Percentiles rank a stretch among this genome's conserved stretches.
phyloP scores from a whole-genome alignment of 2,888 invertebrate species.

The Eudemis profundana region DNA sequence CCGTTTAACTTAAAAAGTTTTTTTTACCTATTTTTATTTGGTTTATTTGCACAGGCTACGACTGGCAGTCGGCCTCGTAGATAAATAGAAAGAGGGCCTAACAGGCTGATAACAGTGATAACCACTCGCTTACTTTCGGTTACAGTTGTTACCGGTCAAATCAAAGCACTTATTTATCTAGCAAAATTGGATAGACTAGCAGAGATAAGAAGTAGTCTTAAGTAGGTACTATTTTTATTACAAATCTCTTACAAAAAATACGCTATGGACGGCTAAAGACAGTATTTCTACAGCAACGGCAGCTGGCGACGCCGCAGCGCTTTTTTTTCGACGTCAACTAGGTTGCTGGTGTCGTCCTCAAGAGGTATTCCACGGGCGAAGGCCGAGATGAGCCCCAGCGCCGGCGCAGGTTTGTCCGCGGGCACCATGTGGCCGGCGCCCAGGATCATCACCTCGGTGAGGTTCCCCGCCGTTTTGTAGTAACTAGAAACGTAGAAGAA shows the following conservation, averaged over 20 bases:
- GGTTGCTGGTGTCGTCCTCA: constrained; percentile 65
- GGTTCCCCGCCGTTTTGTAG: constrained; percentile 82
- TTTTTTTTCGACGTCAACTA: constrained; percentile 70
- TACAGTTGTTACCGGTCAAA: no score
- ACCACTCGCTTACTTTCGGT: no score
- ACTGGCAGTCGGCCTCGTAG: no score
- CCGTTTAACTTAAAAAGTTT: no score
- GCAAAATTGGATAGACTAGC: no score
- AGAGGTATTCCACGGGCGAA: constrained; percentile 81
- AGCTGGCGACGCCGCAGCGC: constrained; percentile 59
- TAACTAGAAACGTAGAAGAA: constrained; percentile 71
- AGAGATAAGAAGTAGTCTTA: no score
- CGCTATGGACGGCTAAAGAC: neutral
- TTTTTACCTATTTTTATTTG: no score
- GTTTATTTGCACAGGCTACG: no score
- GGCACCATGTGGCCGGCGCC: constrained; percentile 89
- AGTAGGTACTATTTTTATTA: neutral
- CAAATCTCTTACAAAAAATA: neutral
- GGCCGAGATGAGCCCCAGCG: constrained; percentile 86
- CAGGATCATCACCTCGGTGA: constrained; percentile 86
- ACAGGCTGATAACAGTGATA: no score
- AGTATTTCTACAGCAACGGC: constrained; percentile 53
- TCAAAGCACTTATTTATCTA: no score
- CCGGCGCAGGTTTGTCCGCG: constrained; percentile 85
- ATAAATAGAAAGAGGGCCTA: no score